Percentiles rank a stretch among this genome's conserved stretches.
Evolutionary conservation across 2,888 invertebrate species (phyloP).

Genomic region (Polyommatus icarus): DNA sequence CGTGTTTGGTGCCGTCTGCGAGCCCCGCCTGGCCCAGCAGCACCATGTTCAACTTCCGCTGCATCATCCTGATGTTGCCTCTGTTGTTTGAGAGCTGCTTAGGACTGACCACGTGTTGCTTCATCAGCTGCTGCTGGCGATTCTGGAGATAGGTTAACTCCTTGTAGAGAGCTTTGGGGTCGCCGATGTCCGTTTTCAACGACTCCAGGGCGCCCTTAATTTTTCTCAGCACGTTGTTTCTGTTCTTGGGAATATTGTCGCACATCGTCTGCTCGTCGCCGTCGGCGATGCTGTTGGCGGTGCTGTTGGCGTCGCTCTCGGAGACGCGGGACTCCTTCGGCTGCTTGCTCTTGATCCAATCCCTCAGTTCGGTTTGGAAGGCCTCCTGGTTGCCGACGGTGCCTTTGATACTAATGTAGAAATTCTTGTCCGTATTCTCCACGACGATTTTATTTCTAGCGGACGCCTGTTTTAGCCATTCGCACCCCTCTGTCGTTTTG

Average conservation of each 20-base stretch:
- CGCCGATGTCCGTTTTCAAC: slow-evolving; percentile 71
- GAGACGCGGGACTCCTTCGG: slow-evolving; percentile 35
- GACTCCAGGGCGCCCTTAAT: slow-evolving; percentile 60
- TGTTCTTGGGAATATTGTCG: slow-evolving; percentile 61
- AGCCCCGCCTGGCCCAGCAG: slow-evolving; percentile 82
- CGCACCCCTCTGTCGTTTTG: slow-evolving; percentile 66
- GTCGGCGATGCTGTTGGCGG: slow-evolving; percentile 35
- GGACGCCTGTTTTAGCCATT: slow-evolving; percentile 64
- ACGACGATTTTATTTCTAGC: slow-evolving; percentile 60
- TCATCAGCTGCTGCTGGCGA: slow-evolving; percentile 63
- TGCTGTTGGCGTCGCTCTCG: slow-evolving; percentile 42
- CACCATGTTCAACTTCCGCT: slow-evolving; percentile 79
- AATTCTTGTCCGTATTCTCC: slow-evolving; percentile 57
- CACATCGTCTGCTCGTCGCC: slow-evolving; percentile 35
- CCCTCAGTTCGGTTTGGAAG: slow-evolving; percentile 72
- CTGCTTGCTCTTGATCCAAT: slow-evolving; percentile 54
- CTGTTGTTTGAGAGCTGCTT: slow-evolving; percentile 57
- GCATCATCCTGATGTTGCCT: slow-evolving; percentile 65
- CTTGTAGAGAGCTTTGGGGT: slow-evolving; percentile 68
- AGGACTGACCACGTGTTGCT: slow-evolving; percentile 59
- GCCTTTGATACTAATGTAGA: slow-evolving; percentile 74
- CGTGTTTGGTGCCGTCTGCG: slow-evolving; percentile 69
- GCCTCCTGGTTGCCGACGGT: slow-evolving; percentile 71
- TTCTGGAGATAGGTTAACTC: slow-evolving; percentile 68
- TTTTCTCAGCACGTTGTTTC: slow-evolving; percentile 55